Percentiles rank a stretch among this genome's conserved stretches.
These are phyloP conservation scores for Cirrhinus molitorella DNA, from an alignment of 2,797 vertebrate species.

Conservation along the genomic window DNA sequence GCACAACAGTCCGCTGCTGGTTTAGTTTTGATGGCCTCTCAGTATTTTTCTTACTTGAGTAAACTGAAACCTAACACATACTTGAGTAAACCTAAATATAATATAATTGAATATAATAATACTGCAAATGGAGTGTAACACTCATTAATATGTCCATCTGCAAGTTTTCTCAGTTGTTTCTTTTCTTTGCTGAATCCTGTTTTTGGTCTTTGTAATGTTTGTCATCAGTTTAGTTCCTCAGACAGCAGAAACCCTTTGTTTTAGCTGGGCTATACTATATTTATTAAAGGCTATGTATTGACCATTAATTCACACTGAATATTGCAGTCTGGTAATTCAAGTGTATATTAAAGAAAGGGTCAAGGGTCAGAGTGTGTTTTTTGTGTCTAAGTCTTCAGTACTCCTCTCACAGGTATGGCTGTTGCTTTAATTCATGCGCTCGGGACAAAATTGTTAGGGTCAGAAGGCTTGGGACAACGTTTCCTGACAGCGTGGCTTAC, in stretches of 20 bases:
- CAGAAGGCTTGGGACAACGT: not conserved
- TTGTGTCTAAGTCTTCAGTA: not conserved
- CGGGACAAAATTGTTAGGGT: not conserved
- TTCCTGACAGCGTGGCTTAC: slow-evolving; percentile 8
- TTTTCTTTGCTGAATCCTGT: not conserved
- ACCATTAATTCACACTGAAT: not conserved
- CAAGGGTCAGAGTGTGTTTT: not conserved
- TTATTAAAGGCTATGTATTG: not conserved
- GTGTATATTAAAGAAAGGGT: not conserved
- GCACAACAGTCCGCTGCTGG: not conserved
- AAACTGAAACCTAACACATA: not conserved
- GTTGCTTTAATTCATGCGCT: not conserved
- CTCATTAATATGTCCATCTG: not conserved
- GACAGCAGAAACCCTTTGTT: too few relatives aligned
- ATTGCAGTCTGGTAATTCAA: not conserved
- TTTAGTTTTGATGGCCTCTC: not conserved
- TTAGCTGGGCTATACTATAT: not conserved
- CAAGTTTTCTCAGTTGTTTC: not conserved
- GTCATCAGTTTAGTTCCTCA: slow-evolving; percentile 1
- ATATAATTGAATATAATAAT: not conserved
- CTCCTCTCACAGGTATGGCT: not conserved
- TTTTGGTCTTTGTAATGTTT: not conserved
- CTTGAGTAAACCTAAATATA: not conserved
- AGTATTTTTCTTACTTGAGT: not conserved
- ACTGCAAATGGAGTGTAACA: not conserved